phyloP scores from a whole-genome alignment of 2,888 invertebrate genomes.

The Fissipunctia ypsillon region DNA sequence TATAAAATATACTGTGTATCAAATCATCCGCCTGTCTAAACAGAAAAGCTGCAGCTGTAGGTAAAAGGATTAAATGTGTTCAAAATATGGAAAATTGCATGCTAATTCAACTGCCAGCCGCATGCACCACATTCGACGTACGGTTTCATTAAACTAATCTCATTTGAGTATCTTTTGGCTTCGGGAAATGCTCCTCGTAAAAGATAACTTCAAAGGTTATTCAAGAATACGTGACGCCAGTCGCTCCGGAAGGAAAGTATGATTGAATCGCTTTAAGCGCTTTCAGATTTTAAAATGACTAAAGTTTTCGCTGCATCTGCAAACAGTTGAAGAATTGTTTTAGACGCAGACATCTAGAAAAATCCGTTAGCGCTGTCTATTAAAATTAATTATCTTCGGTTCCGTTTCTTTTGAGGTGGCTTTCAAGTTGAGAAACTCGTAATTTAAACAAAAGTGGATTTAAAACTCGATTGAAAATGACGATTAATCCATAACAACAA shows the following conservation, averaged over 20 bases:
- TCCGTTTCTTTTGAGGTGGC: constrained; percentile 38
- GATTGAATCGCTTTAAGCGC: constrained; percentile 63
- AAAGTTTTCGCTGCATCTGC: constrained; percentile 63
- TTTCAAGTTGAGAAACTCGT: constrained; percentile 32
- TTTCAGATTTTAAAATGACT: constrained; percentile 62
- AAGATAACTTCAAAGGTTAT: constrained; percentile 62
- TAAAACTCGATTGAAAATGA: constrained; percentile 47
- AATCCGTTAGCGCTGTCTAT: constrained; percentile 50
- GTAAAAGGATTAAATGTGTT: constrained; percentile 75
- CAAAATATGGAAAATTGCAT: constrained; percentile 85
- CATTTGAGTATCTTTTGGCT: constrained; percentile 75
- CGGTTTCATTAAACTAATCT: constrained; percentile 80
- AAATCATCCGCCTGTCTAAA: constrained; percentile 40
- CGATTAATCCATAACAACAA: constrained; percentile 50
- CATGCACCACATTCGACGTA: constrained; percentile 71
- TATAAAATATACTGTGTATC: not conserved
- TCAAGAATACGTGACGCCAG: constrained; percentile 55
- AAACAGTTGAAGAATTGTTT: constrained; percentile 59
- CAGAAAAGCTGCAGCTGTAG: constrained; percentile 48
- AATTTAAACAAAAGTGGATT: constrained; percentile 44
- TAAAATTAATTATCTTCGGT: constrained; percentile 51
- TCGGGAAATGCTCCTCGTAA: constrained; percentile 57
- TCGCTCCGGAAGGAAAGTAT: constrained; percentile 58
- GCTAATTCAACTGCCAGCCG: constrained; percentile 81
- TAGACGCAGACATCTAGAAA: constrained; percentile 50